Conservation (phyloP, 2,797 vertebrate species). For the Zenarchopterus dispar region DNA sequence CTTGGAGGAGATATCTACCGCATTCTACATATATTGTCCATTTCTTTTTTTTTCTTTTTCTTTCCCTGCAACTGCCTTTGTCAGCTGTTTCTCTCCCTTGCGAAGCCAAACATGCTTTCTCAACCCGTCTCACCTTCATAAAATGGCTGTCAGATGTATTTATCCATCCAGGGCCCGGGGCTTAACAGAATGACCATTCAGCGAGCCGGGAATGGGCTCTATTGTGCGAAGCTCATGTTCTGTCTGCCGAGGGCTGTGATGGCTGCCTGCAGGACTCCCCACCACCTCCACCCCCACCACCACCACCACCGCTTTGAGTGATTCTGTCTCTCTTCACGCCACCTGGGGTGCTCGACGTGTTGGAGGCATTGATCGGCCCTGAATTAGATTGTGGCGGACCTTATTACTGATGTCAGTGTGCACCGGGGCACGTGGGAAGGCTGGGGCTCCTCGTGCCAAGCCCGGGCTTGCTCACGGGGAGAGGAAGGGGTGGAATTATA, state of each 20-base stretch:
- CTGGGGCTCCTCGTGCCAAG: slow-evolving; percentile 57
- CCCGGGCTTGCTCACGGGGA: slow-evolving; percentile 16
- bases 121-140: slow-evolving; percentile 41
- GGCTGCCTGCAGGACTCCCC: slow-evolving; percentile 59
- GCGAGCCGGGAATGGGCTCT: slow-evolving; percentile 29
- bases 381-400: slow-evolving; percentile 78
- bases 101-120: slow-evolving; percentile 52
- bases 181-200: slow-evolving; percentile 59
- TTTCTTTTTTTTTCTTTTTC: slow-evolving; percentile 1
- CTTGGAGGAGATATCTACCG: slow-evolving; percentile 11
- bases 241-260: slow-evolving; percentile 50
- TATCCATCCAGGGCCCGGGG: slow-evolving; percentile 45
- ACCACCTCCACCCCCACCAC: too few species aligned
- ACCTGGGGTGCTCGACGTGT: slow-evolving; percentile 63
- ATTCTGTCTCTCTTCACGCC: slow-evolving; percentile 58
- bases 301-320: slow-evolving; percentile 56
- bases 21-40: slow-evolving; percentile 14
- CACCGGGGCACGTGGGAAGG: slow-evolving; percentile 66
- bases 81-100: slow-evolving; percentile 29
- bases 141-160: slow-evolving; percentile 56
- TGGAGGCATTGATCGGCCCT: slow-evolving; percentile 77
- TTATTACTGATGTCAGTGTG: slow-evolving; percentile 81
- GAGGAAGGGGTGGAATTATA: slow-evolving; percentile 47
- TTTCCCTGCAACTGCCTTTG: slow-evolving; percentile 14
- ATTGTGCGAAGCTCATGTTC: slow-evolving; percentile 45